These are phyloP conservation scores for Xyliphius kryptos DNA, from an alignment of 2,113 vertebrate genomes.

Conservation along the genomic window DNA sequence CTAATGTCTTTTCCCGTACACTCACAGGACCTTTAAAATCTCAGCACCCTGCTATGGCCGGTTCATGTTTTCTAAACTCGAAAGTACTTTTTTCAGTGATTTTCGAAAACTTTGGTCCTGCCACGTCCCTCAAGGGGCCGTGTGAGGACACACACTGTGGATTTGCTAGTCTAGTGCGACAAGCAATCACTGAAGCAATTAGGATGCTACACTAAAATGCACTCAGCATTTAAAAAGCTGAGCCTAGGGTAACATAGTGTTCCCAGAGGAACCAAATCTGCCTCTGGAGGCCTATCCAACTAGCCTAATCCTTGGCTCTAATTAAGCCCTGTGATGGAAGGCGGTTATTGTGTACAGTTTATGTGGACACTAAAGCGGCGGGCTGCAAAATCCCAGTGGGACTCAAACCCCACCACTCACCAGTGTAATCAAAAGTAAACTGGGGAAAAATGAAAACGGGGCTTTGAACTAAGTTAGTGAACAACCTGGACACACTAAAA, in stretches of 20 bases:
- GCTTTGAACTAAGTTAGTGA: no score
- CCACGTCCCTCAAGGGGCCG: conserved; percentile 16
- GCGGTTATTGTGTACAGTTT: conserved; percentile 63
- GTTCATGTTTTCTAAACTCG: background rate
- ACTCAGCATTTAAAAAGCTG: conserved; percentile 31
- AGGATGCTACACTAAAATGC: conserved; percentile 35
- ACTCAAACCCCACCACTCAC: conserved; percentile 5
- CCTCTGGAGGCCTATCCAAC: conserved; percentile 46
- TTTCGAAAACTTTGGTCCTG: conserved; percentile 4
- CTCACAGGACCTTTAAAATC: no score
- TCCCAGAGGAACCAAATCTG: conserved; percentile 48
- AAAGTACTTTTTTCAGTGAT: background rate
- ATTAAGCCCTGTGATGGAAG: conserved; percentile 58
- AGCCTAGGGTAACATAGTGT: conserved; percentile 35
- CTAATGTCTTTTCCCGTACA: no score
- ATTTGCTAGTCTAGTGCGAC: conserved; percentile 52
- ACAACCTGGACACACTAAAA: no score
- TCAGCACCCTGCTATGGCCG: no score
- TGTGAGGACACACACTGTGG: conserved; percentile 37
- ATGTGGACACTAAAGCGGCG: conserved; percentile 52
- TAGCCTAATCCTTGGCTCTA: conserved; percentile 57
- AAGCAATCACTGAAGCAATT: conserved; percentile 44
- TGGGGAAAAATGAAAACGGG: background rate
- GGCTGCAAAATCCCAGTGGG: conserved; percentile 16
- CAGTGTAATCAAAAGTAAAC: conserved; percentile 19